phyloP scores from a whole-genome alignment of 2,113 vertebrate genomes.

The Saguinus midas region DNA sequence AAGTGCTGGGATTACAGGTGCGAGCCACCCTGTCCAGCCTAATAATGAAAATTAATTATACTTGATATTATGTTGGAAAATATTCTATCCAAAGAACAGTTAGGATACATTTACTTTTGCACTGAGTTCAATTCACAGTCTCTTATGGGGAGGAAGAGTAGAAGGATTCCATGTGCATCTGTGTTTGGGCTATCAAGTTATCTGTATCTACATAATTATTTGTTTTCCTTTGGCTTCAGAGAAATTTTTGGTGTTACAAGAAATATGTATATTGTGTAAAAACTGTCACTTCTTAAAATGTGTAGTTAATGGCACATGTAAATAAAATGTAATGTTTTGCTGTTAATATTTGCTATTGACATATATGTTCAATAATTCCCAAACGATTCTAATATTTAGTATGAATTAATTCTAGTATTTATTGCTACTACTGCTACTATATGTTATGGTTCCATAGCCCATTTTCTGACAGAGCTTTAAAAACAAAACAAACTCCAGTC shows the following conservation, averaged over 20 bases:
- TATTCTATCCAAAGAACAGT: neutral
- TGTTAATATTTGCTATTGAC: constrained; percentile 1
- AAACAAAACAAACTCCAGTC: neutral
- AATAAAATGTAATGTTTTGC: neutral
- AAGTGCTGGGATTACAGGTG: too few relatives aligned
- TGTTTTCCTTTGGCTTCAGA: constrained; percentile 13
- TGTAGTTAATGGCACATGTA: neutral
- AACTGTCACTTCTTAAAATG: neutral
- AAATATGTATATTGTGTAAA: neutral
- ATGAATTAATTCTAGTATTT: neutral
- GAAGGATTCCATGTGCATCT: neutral
- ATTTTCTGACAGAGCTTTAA: neutral
- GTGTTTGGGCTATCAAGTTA: neutral
- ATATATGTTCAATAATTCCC: neutral
- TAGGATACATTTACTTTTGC: neutral
- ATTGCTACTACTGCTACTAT: neutral
- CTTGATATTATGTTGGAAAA: neutral
- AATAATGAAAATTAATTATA: neutral
- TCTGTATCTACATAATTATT: neutral
- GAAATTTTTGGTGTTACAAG: neutral
- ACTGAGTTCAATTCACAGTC: neutral
- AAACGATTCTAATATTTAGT: neutral
- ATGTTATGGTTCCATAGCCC: neutral
- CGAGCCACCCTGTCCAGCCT: too few relatives aligned
- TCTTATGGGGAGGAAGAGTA: neutral